Conservation (phyloP, 2,888 invertebrate genomes). For the Mechanitis mazaeus region DNA sequence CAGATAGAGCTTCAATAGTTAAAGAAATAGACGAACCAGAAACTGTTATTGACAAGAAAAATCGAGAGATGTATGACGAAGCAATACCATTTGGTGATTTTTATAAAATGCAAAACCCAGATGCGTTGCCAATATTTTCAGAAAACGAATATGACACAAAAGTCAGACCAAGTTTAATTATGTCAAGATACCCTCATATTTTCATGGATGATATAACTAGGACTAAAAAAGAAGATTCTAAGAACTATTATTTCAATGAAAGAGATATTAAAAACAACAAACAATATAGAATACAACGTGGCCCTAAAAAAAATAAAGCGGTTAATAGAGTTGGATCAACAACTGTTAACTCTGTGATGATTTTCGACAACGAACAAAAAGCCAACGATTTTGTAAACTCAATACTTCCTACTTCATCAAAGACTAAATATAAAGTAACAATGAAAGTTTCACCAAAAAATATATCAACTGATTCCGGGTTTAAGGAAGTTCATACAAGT, state of each 20-base stretch:
- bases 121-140: conserved; percentile 22
- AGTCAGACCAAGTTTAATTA: conserved; percentile 45
- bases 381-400: conserved; percentile 41
- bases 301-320: conserved; percentile 8
- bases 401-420: conserved; percentile 34
- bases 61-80: conserved; percentile 31
- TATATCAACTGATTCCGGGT: conserved; percentile 42
- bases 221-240: conserved; percentile 39
- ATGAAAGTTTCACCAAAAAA: conserved; percentile 63
- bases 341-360: conserved; percentile 11
- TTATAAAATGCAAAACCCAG: conserved; percentile 29
- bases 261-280: conserved; percentile 9
- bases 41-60: conserved; percentile 30
- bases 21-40: conserved; percentile 41
- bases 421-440: conserved; percentile 51
- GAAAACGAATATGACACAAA: conserved; percentile 37
- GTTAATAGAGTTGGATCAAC: conserved; percentile 23
- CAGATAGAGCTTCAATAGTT: conserved; percentile 44
- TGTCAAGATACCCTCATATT: conserved; percentile 64
- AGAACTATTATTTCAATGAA: conserved; percentile 13
- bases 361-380: conserved; percentile 23
- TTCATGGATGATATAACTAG: conserved; percentile 49
- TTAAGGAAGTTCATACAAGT: conserved; percentile 61
- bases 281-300: conserved; percentile 22
- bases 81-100: conserved; percentile 34